phyloP scores from a whole-genome alignment of 1,140 invertebrate genomes.

The Archivesica marissinica region DNA sequence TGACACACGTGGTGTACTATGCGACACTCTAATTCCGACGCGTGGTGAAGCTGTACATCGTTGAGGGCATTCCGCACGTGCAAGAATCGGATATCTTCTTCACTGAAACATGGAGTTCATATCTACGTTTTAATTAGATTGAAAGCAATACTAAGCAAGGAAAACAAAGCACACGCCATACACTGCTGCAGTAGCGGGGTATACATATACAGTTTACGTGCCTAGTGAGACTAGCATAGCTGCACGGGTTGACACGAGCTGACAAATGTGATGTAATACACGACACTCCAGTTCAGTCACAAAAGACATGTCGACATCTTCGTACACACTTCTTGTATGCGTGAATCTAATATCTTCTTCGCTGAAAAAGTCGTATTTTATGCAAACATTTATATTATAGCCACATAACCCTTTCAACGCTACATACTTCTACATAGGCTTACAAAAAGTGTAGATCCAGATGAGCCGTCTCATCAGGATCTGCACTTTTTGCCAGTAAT shows the following conservation, averaged over 20 bases:
- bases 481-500: too few species aligned
- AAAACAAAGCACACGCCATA: not conserved
- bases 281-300: slow-evolving; percentile 30
- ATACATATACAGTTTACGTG: slow-evolving; percentile 6
- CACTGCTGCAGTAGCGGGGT: not conserved
- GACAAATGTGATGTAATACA: slow-evolving; percentile 42
- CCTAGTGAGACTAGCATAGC: slow-evolving; percentile 35
- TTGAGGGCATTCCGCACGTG: slow-evolving; percentile 23
- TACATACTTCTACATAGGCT: too few species aligned
- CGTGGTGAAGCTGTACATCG: slow-evolving; percentile 33
- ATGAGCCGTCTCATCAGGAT: too few species aligned
- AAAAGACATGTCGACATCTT: not conserved
- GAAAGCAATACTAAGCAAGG: not conserved
- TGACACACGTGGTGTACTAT: slow-evolving; percentile 53
- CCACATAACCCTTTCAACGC: too few species aligned
- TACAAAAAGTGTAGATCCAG: too few species aligned
- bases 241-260: slow-evolving; percentile 37
- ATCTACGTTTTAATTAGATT: not conserved
- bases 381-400: too few species aligned
- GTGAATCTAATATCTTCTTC: slow-evolving; percentile 40
- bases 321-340: slow-evolving; percentile 9
- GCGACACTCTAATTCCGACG: slow-evolving; percentile 50
- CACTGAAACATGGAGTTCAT: slow-evolving; percentile 44
- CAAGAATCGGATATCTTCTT: slow-evolving; percentile 48
- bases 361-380: slow-evolving; percentile 21